These are phyloP conservation scores for Lagocephalus sceleratus DNA, from an alignment of 2,797 vertebrate species.

Conservation along the genomic window DNA sequence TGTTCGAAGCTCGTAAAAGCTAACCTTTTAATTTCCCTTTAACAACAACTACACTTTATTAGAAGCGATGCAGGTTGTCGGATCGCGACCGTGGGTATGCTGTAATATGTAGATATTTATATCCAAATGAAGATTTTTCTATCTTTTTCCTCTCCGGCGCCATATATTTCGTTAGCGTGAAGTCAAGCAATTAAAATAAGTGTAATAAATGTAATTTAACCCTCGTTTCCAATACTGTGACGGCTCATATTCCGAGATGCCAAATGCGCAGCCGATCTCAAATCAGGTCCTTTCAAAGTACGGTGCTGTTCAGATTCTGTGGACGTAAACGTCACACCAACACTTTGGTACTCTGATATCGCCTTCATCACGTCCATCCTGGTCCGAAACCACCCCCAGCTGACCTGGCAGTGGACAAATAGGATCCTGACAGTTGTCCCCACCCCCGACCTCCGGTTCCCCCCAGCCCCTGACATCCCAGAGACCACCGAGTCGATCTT, in stretches of 20 bases:
- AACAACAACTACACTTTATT: constrained; percentile 56
- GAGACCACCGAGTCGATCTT: too few species aligned
- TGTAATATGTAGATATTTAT: constrained; percentile 82
- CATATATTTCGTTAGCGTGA: constrained; percentile 43
- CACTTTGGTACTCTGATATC: constrained; percentile 3
- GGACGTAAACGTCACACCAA: constrained; percentile 31
- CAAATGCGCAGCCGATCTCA: constrained; percentile 61
- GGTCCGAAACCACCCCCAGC: neutral
- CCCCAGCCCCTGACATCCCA: too few species aligned
- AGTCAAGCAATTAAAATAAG: constrained; percentile 67
- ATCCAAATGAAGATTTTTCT: constrained; percentile 70
- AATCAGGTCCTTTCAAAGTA: constrained; percentile 47
- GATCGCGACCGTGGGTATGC: constrained; percentile 65
- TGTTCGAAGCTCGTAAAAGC: constrained; percentile 45
- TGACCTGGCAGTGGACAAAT: constrained; percentile 19
- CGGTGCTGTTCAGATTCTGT: constrained; percentile 39
- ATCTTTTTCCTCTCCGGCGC: constrained; percentile 57
- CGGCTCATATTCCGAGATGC: constrained; percentile 63
- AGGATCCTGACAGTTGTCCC: constrained; percentile 33
- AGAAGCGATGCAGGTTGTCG: constrained; percentile 61
- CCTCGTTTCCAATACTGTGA: constrained; percentile 75
- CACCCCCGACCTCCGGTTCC: neutral
- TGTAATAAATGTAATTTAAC: constrained; percentile 67
- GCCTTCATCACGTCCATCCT: neutral
- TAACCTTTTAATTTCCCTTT: constrained; percentile 42